Evolutionary conservation across 2,797 vertebrate species (phyloP).

Genomic region (Halcyon chelicuti): DNA sequence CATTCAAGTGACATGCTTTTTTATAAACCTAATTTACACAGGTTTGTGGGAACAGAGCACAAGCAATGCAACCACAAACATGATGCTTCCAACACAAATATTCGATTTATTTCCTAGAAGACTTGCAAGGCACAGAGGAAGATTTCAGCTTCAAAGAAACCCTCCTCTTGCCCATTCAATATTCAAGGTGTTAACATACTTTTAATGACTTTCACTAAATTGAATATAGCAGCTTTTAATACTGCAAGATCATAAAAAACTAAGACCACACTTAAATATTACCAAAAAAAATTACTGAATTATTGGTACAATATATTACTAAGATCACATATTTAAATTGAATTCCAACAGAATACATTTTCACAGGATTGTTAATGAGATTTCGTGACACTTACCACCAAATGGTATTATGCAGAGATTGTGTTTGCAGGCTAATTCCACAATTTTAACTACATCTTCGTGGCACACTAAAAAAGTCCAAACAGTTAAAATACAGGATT

Average conservation of each 20-base stretch:
- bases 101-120: background rate
- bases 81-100: background rate
- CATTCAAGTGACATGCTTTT: background rate
- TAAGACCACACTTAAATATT: background rate
- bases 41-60: background rate
- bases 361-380: background rate
- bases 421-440: conserved; percentile 95
- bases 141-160: background rate
- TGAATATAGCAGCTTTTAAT: background rate
- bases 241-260: background rate
- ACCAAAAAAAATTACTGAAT: background rate
- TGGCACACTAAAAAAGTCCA: conserved; percentile 86
- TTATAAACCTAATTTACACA: background rate
- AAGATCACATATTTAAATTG: background rate
- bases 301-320: background rate
- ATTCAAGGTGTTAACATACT: background rate
- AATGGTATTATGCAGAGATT: conserved; percentile 96
- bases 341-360: background rate
- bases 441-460: conserved; percentile 93
- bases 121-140: background rate
- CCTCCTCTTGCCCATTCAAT: background rate
- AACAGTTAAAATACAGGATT: background rate
- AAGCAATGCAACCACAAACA: background rate
- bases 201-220: background rate
- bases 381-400: conserved; percentile 87